Evolutionary conservation across 2,888 invertebrate species (phyloP), one percentile per base, ranked within the genome.

Genomic region (Parasteatoda lunata): DNA sequence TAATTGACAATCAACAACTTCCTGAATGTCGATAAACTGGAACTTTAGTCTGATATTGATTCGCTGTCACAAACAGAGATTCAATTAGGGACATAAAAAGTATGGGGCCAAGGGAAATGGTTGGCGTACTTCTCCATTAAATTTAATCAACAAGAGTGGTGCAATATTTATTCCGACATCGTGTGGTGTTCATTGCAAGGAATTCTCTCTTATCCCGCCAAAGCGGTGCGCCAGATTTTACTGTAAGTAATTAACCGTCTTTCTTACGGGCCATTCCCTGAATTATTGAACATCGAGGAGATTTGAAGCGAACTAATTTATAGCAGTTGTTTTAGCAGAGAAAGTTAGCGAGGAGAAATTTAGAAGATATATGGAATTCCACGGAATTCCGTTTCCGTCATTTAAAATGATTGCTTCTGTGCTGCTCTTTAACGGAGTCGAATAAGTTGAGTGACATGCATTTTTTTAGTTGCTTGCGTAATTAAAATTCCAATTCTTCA

Each of bases 241-340:
- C 59, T 82, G 82, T 72, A 64, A 45, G 77, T 84, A 77, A 77
- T 84, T 84, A 84, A 77, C 54, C 51, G 48, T 51, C 65, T 71
- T 77, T 77, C 65, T 64, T 71, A 64, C 47, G 15, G 49, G 72
- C 77, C 15, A 51, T 7, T 72, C 51, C 66, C 71, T 77, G 77
- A 84, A 84, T 84, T 84, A 72, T 77, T 84, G 75, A 81, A 65
- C 77, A 66, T 77, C 77, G 66, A 66, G 65, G 66, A 51, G 83
- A 81, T 73, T 81, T 75, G 81, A 75, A 81, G 66, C 68, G 75
- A 75, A 81, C 75, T 81, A 81, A 81, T 81, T 81, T 81, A 81
- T 81, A 59, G 81, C 59, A 11, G 75, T 30, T 64, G 64, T 81
- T 72, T 9, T 75, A 48, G 11, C n/a, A 47, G 81, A 75, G 77